phyloP scores from a whole-genome alignment of 1,140 invertebrate species.

The Drosophila sp. region DNA sequence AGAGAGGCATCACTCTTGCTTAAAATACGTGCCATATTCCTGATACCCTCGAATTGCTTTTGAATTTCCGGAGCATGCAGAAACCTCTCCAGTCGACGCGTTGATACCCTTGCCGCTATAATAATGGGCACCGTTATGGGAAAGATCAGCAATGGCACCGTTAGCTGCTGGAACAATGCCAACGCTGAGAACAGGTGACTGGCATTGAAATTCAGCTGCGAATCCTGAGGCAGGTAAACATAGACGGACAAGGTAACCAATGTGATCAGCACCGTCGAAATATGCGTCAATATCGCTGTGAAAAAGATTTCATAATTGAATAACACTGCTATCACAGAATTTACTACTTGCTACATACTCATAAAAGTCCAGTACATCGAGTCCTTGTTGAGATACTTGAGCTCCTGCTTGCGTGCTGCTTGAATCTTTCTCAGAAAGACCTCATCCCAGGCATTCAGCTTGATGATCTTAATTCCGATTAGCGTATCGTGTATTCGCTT shows the following conservation, averaged over 20 bases:
- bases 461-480: constrained; percentile 92
- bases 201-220: constrained; percentile 86
- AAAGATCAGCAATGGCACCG: constrained; percentile 91
- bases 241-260: constrained; percentile 90
- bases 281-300: constrained; percentile 87
- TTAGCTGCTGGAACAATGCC: constrained; percentile 92
- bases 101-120: constrained; percentile 90
- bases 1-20: constrained; percentile 83
- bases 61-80: constrained; percentile 88
- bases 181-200: constrained; percentile 90
- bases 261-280: constrained; percentile 89
- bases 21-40: constrained; percentile 82
- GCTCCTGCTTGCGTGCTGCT: constrained; percentile 88
- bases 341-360: constrained; percentile 86
- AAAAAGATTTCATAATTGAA: neutral
- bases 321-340: neutral
- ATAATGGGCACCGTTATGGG: constrained; percentile 92
- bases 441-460: constrained; percentile 93
- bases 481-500: constrained; percentile 92
- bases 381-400: constrained; percentile 90
- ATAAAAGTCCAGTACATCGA: constrained; percentile 90
- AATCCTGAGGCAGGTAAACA: constrained; percentile 73
- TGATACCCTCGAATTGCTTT: constrained; percentile 85
- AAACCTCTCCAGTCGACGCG: constrained; percentile 88
- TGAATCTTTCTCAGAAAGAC: constrained; percentile 89